Conservation (phyloP, 2,888 invertebrate species). For the Itoplectis maculator region DNA sequence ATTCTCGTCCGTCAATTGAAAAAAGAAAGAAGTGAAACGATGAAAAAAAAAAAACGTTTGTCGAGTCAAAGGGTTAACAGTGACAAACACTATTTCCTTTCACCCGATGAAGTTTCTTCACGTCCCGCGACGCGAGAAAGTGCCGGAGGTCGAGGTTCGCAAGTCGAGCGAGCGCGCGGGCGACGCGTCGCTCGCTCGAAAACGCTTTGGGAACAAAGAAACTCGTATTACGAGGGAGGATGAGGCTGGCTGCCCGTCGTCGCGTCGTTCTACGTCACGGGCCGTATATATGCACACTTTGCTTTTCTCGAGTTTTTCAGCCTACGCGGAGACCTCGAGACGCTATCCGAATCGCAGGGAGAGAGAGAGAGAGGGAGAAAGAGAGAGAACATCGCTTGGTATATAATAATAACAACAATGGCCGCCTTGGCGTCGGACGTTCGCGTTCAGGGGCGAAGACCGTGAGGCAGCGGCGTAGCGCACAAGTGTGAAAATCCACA, state of each 20-base stretch:
- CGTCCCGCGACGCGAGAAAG: neutral
- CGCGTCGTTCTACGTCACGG: slow-evolving; percentile 16
- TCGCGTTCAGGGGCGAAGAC: slow-evolving; percentile 53
- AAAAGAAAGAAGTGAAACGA: no score
- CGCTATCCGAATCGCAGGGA: slow-evolving; percentile 24
- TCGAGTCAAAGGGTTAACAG: neutral
- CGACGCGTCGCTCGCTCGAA: neutral
- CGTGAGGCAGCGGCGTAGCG: slow-evolving; percentile 20
- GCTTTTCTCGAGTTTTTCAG: slow-evolving; percentile 15
- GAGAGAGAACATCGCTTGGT: slow-evolving; percentile 10
- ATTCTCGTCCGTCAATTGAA: no score
- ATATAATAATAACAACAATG: slow-evolving; percentile 47
- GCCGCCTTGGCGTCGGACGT: slow-evolving; percentile 34
- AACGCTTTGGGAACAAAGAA: slow-evolving; percentile 6
- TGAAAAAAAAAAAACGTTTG: no score
- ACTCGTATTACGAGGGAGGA: neutral
- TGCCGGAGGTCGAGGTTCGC: neutral
- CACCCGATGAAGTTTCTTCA: neutral
- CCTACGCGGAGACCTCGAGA: slow-evolving; percentile 26
- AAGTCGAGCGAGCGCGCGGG: neutral
- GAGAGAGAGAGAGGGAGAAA: neutral
- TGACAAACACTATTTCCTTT: neutral
- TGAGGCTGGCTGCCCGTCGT: neutral
- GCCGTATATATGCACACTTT: neutral
- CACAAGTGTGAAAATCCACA: slow-evolving; percentile 21